A percentile compares a stretch with the other conserved stretches of the same genome.
These are phyloP conservation scores for Merluccius polli DNA, from an alignment of 2,797 vertebrate species.

Conservation along the genomic window DNA sequence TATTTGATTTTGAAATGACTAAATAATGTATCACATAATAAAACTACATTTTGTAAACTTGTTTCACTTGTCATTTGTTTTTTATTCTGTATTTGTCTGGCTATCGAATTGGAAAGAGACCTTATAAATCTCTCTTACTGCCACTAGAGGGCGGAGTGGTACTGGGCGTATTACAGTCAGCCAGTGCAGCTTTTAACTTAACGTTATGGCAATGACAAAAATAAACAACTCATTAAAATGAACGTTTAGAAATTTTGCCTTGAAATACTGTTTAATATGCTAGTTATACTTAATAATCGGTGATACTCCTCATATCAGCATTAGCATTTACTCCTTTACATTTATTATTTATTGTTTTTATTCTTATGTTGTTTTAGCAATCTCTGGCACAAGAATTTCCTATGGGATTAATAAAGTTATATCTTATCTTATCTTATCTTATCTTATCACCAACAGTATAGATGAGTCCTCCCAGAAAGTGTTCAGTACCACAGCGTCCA, in stretches of 20 bases:
- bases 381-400: no score
- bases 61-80: background rate
- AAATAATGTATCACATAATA: background rate
- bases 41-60: background rate
- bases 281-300: background rate
- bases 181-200: background rate
- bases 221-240: background rate
- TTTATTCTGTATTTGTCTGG: background rate
- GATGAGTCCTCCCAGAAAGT: background rate
- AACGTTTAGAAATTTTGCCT: background rate
- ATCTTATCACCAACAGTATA: no score
- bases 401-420: no score
- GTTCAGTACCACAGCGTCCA: background rate
- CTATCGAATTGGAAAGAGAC: background rate
- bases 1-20: background rate
- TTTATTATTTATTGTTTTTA: no score
- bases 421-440: no score
- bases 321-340: no score
- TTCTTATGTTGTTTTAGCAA: no score
- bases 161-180: background rate
- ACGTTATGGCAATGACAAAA: background rate
- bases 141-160: background rate
- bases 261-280: background rate
- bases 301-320: background rate
- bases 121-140: background rate